A percentile compares a stretch with the other conserved stretches of the same genome.
Evolutionary conservation across 2,888 invertebrate genomes (phyloP).

Genomic region (Himalopsyche kuldschensis): DNA sequence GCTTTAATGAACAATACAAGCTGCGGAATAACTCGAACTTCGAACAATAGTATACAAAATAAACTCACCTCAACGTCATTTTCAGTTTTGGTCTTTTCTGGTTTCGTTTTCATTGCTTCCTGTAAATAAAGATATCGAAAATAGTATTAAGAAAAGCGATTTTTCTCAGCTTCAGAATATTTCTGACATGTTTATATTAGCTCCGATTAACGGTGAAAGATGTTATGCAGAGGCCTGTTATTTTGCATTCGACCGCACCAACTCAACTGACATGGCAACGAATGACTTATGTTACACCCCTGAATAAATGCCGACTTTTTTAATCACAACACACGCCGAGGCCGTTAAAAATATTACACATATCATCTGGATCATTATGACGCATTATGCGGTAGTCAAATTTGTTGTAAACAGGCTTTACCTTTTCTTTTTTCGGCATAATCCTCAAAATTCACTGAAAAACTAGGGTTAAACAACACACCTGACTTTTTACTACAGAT

Average conservation of each 20-base stretch:
- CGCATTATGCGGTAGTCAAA: background rate
- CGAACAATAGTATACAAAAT: slow-evolving; percentile 20
- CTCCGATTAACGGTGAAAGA: slow-evolving; percentile 18
- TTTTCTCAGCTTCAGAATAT: slow-evolving; percentile 3
- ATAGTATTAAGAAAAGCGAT: slow-evolving; percentile 15
- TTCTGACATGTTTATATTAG: slow-evolving; percentile 26
- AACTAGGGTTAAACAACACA: slow-evolving; percentile 34
- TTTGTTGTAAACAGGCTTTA: slow-evolving; percentile 43
- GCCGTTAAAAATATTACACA: background rate
- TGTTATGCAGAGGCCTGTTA: slow-evolving; percentile 21
- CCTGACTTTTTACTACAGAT: slow-evolving; percentile 28
- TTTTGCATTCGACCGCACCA: background rate
- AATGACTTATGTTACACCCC: slow-evolving; percentile 29
- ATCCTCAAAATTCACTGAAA: slow-evolving; percentile 34
- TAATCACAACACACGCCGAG: background rate
- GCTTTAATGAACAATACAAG: background rate
- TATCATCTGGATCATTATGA: background rate
- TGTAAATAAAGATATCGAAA: slow-evolving; percentile 48
- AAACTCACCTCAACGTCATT: slow-evolving; percentile 60
- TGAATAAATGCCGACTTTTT: slow-evolving; percentile 18
- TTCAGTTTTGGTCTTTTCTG: slow-evolving; percentile 61
- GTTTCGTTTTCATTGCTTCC: slow-evolving; percentile 64
- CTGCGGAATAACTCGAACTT: background rate
- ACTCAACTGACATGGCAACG: slow-evolving; percentile 29
- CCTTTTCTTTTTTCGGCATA: slow-evolving; percentile 52